A percentile compares a stretch with the other conserved stretches of the same genome.
phyloP scores from a whole-genome alignment of 2,888 invertebrate genomes.

The Netelia fuscicornis region DNA sequence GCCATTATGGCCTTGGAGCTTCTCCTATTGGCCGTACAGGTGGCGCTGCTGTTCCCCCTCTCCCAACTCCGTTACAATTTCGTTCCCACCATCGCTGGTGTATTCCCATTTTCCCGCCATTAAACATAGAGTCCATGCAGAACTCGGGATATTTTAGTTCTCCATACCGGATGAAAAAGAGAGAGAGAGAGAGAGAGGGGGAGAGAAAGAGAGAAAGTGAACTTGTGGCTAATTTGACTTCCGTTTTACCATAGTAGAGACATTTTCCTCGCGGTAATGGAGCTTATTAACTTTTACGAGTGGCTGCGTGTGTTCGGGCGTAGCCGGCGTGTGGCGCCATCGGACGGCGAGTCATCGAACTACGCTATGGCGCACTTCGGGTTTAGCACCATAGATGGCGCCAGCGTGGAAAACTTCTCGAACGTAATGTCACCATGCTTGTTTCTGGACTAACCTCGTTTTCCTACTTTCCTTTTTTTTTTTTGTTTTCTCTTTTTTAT shows the following conservation, averaged over 20 bases:
- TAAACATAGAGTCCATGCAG: slow-evolving; percentile 52
- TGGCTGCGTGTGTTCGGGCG: slow-evolving; percentile 23
- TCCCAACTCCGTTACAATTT: neutral
- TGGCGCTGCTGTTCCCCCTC: neutral
- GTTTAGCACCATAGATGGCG: neutral
- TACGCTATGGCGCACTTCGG: neutral
- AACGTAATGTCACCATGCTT: neutral
- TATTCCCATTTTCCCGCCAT: slow-evolving; percentile 33
- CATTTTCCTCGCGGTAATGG: slow-evolving; percentile 72
- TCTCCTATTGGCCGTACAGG: too few relatives aligned
- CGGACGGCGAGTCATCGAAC: neutral
- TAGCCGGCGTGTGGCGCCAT: slow-evolving; percentile 7
- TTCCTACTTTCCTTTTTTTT: neutral
- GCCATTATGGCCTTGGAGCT: too few relatives aligned
- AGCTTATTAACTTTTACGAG: slow-evolving; percentile 75
- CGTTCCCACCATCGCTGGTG: neutral
- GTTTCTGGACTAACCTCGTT: neutral
- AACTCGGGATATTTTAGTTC: slow-evolving; percentile 63
- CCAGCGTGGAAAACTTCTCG: neutral
- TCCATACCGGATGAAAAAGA: slow-evolving; percentile 1
- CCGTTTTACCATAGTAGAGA: slow-evolving; percentile 71
- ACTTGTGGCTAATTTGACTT: slow-evolving; percentile 71
- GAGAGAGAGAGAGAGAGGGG: slow-evolving; percentile 5
- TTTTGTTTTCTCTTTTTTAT: neutral
- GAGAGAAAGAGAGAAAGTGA: slow-evolving; percentile 3